A percentile compares a stretch with the other conserved stretches of the same genome.
These are phyloP conservation scores for Listronotus bonariensis DNA, from an alignment of 1,140 invertebrate species.

Conservation along the genomic window DNA sequence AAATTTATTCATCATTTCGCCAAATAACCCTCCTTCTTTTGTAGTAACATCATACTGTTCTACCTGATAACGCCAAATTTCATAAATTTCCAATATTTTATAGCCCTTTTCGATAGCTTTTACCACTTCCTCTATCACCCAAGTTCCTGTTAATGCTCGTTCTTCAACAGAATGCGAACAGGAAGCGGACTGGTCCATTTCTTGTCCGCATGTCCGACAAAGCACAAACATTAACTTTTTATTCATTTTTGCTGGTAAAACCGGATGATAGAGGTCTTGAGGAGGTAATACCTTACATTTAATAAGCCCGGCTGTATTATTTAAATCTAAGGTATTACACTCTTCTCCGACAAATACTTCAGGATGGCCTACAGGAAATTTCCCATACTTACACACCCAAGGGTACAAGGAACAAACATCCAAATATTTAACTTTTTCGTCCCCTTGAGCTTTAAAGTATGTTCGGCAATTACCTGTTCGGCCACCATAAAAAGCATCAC, in stretches of 20 bases:
- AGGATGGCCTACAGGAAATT: too few relatives aligned
- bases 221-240: too few relatives aligned
- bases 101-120: slow-evolving; percentile 44
- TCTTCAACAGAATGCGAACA: slow-evolving; percentile 48
- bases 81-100: slow-evolving; percentile 49
- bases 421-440: slow-evolving; percentile 52
- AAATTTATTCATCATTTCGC: background rate
- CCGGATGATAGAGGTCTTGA: slow-evolving; percentile 47
- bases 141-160: too few relatives aligned
- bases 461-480: slow-evolving; percentile 45
- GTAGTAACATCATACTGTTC: background rate
- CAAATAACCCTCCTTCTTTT: background rate
- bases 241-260: slow-evolving; percentile 44
- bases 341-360: too few relatives aligned
- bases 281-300: slow-evolving; percentile 51
- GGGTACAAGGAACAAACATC: slow-evolving; percentile 54
- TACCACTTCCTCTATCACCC: slow-evolving; percentile 50
- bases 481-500: slow-evolving; percentile 23
- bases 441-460: slow-evolving; percentile 40
- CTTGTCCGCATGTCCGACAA: slow-evolving; percentile 41
- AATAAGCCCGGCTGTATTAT: slow-evolving; percentile 40
- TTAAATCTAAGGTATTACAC: slow-evolving; percentile 14
- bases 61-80: slow-evolving; percentile 22
- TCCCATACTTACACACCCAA: too few relatives aligned
- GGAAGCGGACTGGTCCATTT: background rate